phyloP scores from a whole-genome alignment of 2,113 vertebrate genomes.

The Nycticebus coucang region DNA sequence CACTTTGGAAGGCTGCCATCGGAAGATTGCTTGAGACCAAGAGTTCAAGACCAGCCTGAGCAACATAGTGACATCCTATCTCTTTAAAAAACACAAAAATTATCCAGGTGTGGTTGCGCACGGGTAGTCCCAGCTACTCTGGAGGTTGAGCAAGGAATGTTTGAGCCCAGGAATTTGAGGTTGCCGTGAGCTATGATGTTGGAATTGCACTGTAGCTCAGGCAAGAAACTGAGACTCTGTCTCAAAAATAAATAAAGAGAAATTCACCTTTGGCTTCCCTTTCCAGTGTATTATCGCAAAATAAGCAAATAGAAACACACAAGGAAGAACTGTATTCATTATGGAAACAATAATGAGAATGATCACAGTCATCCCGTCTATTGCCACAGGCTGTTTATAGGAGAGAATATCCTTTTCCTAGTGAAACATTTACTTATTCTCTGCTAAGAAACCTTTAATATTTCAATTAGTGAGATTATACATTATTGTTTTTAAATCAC shows the following conservation, averaged over 20 bases:
- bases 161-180: no score
- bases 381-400: neutral
- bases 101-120: no score
- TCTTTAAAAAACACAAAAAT: no score
- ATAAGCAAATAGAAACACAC: conserved; percentile 7
- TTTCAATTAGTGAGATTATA: conserved; percentile 38
- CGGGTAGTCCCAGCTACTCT: no score
- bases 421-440: conserved; percentile 38
- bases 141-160: no score
- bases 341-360: conserved; percentile 24
- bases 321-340: neutral
- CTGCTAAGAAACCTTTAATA: conserved; percentile 2
- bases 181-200: no score
- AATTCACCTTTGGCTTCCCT: neutral
- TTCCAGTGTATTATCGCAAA: conserved; percentile 6
- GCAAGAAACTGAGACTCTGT: no score
- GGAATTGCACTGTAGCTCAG: no score
- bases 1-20: no score
- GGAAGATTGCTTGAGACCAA: no score
- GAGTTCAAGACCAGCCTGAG: no score
- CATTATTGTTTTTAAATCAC: conserved; percentile 45
- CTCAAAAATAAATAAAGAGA: neutral
- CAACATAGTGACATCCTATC: no score
- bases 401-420: neutral
- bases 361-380: neutral